phyloP scores from a whole-genome alignment of 2,797 vertebrate species.

The Gymnopithys bicolor region DNA sequence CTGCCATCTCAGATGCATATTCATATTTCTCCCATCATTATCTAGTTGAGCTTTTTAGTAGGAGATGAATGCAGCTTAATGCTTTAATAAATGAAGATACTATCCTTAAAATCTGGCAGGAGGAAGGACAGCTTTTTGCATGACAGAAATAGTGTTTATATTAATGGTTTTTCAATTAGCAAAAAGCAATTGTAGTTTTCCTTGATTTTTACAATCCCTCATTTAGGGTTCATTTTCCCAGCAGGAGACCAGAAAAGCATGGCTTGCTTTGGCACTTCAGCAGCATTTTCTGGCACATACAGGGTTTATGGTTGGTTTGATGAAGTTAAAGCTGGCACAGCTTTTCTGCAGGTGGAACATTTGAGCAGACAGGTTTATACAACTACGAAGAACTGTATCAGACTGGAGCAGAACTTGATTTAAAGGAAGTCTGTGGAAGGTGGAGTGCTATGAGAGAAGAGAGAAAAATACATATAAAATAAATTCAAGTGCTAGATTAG shows the following conservation, averaged over 20 bases:
- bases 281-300: slow-evolving; percentile 17
- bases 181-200: background rate
- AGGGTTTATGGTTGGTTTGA: slow-evolving; percentile 36
- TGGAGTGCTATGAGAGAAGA: slow-evolving; percentile 16
- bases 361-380: slow-evolving; percentile 55
- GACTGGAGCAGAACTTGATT: slow-evolving; percentile 38
- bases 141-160: background rate
- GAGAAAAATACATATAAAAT: slow-evolving; percentile 45
- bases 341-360: slow-evolving; percentile 30
- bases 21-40: background rate
- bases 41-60: background rate
- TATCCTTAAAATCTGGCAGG: background rate
- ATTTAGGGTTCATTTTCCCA: background rate
- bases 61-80: background rate
- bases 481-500: slow-evolving; percentile 22
- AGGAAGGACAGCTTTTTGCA: background rate
- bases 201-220: background rate
- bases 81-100: background rate
- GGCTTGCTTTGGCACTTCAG: background rate
- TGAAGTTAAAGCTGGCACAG: slow-evolving; percentile 47
- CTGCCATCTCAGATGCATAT: background rate
- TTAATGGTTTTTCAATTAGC: slow-evolving; percentile 15
- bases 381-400: slow-evolving; percentile 31
- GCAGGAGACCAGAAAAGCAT: background rate
- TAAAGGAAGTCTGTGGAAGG: slow-evolving; percentile 30